Conservation (phyloP, 2,113 vertebrate genomes). For the Hemiprocne comata region DNA sequence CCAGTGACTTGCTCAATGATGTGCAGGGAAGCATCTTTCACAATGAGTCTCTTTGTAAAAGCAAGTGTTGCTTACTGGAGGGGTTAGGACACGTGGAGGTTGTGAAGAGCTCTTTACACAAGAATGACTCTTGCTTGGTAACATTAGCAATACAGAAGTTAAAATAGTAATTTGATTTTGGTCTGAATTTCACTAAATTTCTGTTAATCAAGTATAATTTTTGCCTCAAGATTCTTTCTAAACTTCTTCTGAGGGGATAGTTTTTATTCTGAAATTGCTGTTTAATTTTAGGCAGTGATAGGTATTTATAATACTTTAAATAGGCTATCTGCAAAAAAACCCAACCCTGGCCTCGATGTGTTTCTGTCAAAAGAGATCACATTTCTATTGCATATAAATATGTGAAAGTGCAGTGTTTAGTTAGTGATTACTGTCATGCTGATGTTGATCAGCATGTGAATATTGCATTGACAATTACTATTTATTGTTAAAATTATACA, state of each 20-base stretch:
- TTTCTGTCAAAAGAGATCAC: not conserved
- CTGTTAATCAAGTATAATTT: not conserved
- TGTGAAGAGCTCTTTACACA: not conserved
- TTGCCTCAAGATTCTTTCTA: not conserved
- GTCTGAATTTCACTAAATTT: not conserved
- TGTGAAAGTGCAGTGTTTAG: not conserved
- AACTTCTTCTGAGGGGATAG: not conserved
- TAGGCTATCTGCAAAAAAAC: not conserved
- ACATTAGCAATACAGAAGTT: not conserved
- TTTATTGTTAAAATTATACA: not conserved
- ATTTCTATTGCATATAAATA: not conserved
- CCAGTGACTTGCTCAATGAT: not conserved
- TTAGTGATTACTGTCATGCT: not conserved
- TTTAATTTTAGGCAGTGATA: not conserved
- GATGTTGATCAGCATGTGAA: not conserved
- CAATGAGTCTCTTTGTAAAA: not conserved
- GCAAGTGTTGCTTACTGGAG: not conserved
- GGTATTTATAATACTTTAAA: not conserved
- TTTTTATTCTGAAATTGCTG: not conserved
- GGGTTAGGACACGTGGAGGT: not conserved
- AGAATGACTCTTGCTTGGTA: not conserved
- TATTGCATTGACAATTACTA: not conserved
- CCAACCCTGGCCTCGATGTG: not conserved
- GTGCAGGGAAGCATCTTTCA: not conserved
- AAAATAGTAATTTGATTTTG: not conserved